These are phyloP conservation scores for Silurus lanzhouensis DNA, from an alignment of 2,797 vertebrate species.

Conservation along the genomic window DNA sequence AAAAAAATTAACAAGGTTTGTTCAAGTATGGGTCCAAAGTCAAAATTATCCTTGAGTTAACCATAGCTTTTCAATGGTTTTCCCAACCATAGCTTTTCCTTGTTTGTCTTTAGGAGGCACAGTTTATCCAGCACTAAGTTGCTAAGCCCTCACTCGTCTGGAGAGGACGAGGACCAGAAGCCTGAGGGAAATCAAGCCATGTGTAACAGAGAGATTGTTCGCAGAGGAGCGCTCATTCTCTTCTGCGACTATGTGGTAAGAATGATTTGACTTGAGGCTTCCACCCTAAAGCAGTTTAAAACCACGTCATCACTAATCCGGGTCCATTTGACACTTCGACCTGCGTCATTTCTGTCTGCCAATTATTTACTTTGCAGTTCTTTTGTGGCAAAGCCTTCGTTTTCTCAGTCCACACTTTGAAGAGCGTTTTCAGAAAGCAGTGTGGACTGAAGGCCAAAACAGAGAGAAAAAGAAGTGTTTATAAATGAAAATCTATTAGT, in stretches of 20 bases:
- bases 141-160: constrained; percentile 82
- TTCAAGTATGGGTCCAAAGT: not conserved
- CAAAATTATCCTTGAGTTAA: not conserved
- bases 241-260: constrained; percentile 99
- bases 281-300: not conserved
- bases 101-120: constrained; percentile 76
- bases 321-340: too few species aligned
- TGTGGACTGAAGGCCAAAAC: too few species aligned
- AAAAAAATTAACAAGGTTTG: not conserved
- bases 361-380: too few species aligned
- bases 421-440: too few species aligned
- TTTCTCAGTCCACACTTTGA: too few species aligned
- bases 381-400: too few species aligned
- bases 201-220: constrained; percentile 93
- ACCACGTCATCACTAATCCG: too few species aligned
- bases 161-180: constrained; percentile 77
- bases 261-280: constrained; percentile 29
- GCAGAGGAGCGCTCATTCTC: constrained; percentile 91
- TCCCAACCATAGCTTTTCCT: not conserved
- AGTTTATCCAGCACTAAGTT: constrained; percentile 93
- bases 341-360: too few species aligned
- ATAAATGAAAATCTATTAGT: too few species aligned
- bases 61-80: not conserved
- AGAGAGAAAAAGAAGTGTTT: too few species aligned
- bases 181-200: constrained; percentile 77